Base-by-base conservation (phyloP, 2,113 vertebrate genomes). In the Scartelaos histophorus region DNA sequence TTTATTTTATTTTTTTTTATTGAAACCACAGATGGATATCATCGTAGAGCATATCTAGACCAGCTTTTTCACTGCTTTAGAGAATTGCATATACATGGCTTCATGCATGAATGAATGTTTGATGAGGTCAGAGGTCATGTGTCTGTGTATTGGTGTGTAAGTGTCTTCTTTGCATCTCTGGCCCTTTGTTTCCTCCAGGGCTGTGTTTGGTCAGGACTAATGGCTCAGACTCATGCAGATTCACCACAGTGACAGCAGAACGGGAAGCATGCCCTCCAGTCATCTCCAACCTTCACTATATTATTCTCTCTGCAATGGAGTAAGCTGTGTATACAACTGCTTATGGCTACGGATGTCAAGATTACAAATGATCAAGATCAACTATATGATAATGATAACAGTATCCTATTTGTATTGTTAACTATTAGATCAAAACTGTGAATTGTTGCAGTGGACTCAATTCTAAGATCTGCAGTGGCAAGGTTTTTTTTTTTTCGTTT, bases 1-100 rank as follows among this genome's bases (percentile, higher is more conserved):
- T 68, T 45, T 69, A 66, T 60, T 74, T 45, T 78, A 73, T 76
- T 84, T 69, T 81, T 79, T 73, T 64, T 38, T 10, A 85, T 78
- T 45, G 73, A 58, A 11, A 67, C 67, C 13, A 15, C 69, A 74
- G 66, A 56, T 13, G 1, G 49, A 60, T 34, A 35, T 35, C 2
- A 35, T 62, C 29, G 19, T 62, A 19, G n/a, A 62, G 34, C 29
- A 61, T 17, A 62, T 62, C 15, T 34, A n/a, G 29, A 58, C 35
- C 65, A 38, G 12, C 19, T 10, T n/a, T 61, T 75, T 71, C 74
- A 68, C 49, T 71, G 38, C 35, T 1, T 68, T 12, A 17, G 29
- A n/a, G 60, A 10, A 22, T 24, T 35, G 29, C 15, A 62, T 10
- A 17, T 62, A 61, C n/a, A n/a, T n/a, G n/a, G 25, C 29, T 17